Conservation (phyloP, 2,113 vertebrate genomes). For the Heterochromis multidens region DNA sequence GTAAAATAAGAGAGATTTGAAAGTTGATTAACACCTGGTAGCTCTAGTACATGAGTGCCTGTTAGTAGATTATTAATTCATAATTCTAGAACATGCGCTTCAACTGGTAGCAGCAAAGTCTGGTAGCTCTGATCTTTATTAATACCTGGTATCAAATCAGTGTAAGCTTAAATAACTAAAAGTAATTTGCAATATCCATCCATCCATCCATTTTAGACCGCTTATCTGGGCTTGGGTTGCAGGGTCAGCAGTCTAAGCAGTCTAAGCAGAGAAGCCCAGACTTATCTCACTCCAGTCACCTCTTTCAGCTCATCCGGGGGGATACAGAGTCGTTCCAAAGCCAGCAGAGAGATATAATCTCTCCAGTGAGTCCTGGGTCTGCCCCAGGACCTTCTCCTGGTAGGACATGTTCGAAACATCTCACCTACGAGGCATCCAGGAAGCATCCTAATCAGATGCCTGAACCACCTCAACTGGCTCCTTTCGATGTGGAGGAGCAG, state of each 20-base stretch:
- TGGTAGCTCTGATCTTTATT: too few relatives aligned
- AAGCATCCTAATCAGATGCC: not conserved
- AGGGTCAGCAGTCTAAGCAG: not conserved
- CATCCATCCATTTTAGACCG: not conserved
- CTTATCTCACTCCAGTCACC: not conserved
- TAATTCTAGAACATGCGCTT: too few relatives aligned
- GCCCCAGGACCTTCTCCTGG: too few relatives aligned
- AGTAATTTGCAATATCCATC: not conserved
- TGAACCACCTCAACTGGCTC: not conserved
- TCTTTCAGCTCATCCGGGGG: not conserved
- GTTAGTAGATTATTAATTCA: not conserved
- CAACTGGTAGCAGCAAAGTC: too few relatives aligned
- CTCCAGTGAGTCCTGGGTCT: not conserved
- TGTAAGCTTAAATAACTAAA: not conserved
- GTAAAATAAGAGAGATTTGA: not conserved
- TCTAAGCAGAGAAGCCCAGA: not conserved
- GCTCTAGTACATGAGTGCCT: fast-evolving
- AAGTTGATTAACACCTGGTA: not conserved
- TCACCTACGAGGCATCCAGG: not conserved
- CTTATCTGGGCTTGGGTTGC: not conserved
- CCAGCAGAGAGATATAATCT: not conserved
- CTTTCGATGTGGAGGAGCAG: not conserved
- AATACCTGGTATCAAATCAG: not conserved
- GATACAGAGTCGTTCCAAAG: not conserved
- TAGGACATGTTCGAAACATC: not conserved